Evolutionary conservation across 2,113 vertebrate genomes (phyloP).

Genomic region (Melanostigma gelatinosum): DNA sequence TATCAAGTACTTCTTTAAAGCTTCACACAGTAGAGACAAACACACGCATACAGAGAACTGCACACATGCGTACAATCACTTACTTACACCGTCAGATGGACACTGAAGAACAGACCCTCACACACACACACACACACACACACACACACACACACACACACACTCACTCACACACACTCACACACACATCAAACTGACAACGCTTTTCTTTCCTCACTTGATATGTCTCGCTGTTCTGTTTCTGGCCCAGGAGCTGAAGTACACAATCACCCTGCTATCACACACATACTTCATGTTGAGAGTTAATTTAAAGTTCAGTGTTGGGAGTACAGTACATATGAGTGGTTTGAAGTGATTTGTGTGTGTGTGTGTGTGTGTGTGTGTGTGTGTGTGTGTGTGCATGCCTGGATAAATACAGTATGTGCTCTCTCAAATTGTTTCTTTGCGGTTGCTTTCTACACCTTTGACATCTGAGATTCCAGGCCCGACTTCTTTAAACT

Average conservation of each 20-base stretch:
- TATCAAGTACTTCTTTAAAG: conserved; percentile 6
- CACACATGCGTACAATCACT: conserved; percentile 1
- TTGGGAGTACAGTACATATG: conserved; percentile 25
- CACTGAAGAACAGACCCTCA: conserved; percentile 2
- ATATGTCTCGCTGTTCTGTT: conserved; percentile 37
- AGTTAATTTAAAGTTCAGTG: conserved; percentile 65
- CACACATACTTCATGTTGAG: conserved; percentile 54
- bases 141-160: conserved; percentile 9
- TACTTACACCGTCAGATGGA: conserved; percentile 24
- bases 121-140: not conserved
- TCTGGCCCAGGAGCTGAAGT: conserved; percentile 42
- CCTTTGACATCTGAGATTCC: conserved; percentile 32
- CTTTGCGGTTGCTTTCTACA: conserved; percentile 13
- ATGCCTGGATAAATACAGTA: not conserved
- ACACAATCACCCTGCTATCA: conserved; percentile 42
- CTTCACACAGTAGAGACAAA: not conserved
- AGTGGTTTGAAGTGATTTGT: conserved; percentile 24
- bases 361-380: not conserved
- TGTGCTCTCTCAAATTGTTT: conserved; percentile 13
- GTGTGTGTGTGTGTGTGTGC: not conserved
- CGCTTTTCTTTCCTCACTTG: conserved; percentile 41
- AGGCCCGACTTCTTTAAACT: conserved; percentile 17
- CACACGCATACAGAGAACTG: not conserved
- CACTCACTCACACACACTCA: not conserved
- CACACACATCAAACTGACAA: conserved; percentile 8